Conservation (phyloP, 2,113 vertebrate species). For the Aphelocoma coerulescens region DNA sequence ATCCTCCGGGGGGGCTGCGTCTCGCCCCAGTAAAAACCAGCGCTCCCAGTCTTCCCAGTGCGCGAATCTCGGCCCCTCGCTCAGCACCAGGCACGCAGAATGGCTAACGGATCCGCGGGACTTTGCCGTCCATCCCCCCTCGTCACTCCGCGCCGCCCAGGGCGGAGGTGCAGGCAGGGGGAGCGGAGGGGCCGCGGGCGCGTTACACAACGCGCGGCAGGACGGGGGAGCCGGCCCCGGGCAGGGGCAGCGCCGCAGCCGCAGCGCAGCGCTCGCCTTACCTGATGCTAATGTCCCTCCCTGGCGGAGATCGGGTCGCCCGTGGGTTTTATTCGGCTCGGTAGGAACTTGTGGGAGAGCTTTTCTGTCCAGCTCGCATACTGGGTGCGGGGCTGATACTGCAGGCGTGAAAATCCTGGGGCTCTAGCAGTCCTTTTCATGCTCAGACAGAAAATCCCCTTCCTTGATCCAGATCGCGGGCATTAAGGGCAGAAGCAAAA, state of each 20-base stretch:
- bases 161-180: not conserved
- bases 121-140: not conserved
- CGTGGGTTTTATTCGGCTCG: conserved; percentile 73
- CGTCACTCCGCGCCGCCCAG: not conserved
- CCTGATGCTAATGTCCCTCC: conserved; percentile 77
- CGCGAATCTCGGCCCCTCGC: not conserved
- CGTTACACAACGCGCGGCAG: conserved; percentile 38
- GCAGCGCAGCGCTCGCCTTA: conserved; percentile 64
- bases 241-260: not conserved
- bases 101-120: not conserved
- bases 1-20: not conserved
- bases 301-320: conserved; percentile 56
- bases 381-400: conserved; percentile 69
- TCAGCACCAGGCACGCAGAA: not conserved
- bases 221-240: not conserved
- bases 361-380: conserved; percentile 75
- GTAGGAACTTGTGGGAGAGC: conserved; percentile 71
- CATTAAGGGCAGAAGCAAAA: conserved; percentile 67
- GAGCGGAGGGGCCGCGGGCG: not conserved
- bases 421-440: conserved; percentile 81
- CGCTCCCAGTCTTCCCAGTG: not conserved
- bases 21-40: not conserved
- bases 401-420: conserved; percentile 74
- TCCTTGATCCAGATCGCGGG: conserved; percentile 71
- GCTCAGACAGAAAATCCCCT: conserved; percentile 75